Evolutionary conservation across 2,113 vertebrate genomes (phyloP).

Genomic region (Gavialis gangeticus): DNA sequence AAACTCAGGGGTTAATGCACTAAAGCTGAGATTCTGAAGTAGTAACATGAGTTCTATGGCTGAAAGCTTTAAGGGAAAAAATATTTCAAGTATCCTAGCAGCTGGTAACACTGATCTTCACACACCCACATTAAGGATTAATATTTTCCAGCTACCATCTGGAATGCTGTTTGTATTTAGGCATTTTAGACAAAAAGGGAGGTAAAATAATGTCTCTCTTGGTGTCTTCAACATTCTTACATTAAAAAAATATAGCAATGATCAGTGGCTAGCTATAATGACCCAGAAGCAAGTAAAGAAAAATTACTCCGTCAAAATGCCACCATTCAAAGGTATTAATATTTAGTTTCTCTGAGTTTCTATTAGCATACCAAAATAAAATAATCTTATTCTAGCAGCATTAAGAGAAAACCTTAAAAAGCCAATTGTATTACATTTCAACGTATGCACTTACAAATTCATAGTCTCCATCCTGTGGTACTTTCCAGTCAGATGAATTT

Average conservation of each 20-base stretch:
- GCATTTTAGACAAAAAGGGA: constrained; percentile 26
- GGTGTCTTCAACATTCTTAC: constrained; percentile 29
- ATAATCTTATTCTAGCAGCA: constrained; percentile 22
- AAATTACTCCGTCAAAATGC: constrained; percentile 26
- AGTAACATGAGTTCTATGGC: background rate
- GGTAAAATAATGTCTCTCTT: constrained; percentile 19
- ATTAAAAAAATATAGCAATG: background rate
- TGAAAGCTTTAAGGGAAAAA: background rate
- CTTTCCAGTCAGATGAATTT: constrained; percentile 86
- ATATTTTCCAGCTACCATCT: constrained; percentile 27
- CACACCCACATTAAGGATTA: background rate
- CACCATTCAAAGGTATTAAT: constrained; percentile 20
- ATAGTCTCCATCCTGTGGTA: constrained; percentile 89
- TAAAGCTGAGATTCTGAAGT: background rate
- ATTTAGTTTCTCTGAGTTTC: constrained; percentile 49
- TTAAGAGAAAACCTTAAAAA: constrained; percentile 41
- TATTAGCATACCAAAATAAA: constrained; percentile 58
- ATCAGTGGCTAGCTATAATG: background rate
- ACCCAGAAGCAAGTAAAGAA: constrained; percentile 30
- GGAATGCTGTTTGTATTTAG: background rate
- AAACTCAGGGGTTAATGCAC: background rate
- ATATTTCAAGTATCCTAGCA: background rate
- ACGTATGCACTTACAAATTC: constrained; percentile 89
- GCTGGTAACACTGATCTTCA: background rate
- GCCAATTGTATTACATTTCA: constrained; percentile 50